Evolutionary conservation across 2,888 invertebrate genomes (phyloP), one percentile per base, ranked within the genome.

Genomic region (Lycophotia porphyrea): DNA sequence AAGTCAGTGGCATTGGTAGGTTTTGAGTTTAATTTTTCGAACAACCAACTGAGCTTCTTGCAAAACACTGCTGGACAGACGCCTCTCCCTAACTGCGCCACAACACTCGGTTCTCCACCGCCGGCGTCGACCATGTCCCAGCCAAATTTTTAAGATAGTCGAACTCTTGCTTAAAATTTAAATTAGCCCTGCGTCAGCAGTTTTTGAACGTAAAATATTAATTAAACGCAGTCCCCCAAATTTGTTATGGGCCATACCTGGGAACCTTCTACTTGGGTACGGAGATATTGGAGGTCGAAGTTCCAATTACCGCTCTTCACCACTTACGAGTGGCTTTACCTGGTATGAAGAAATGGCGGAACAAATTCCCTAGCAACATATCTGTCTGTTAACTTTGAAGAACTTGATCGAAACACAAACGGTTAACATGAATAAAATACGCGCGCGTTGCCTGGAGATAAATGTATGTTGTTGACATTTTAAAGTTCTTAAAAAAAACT

Each of bases 1-100:
- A 90, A 93, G 91, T 95, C 94, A 0, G 84, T 94, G 1, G 91
- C 92, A 5, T 74, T 94, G 91, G 94, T 94, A 80, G 87, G 82
- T 71, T 31, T 13, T n/a, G n/a, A n/a, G 52, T 15, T 52, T 63
- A n/a, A 63, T n/a, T 63, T 39, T 63, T 31, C 9, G 18, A 58
- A 21, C 18, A 31, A 31, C 31, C 31, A 27, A 7, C 15, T n/a
- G 47, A 49, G 24, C 55, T 7, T 52, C 8, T 58, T 58, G 8
- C 21, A 31, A 18, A 31, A 4, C 2, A 21, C 8, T 58, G 58
- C 31, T 31, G 31, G 18, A 58, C 31, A 31, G 21, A 58, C 9
- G 31, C 31, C 18, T 58, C 58, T 31, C 58, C 31, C 8, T 31
- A 58, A 31, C 31, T 58, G 18, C 18, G 18, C 15, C 8, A 58